A percentile compares a stretch with the other conserved stretches of the same genome.
Conservation (phyloP, 2,888 invertebrate genomes). For the Cataglyphis cursor region DNA sequence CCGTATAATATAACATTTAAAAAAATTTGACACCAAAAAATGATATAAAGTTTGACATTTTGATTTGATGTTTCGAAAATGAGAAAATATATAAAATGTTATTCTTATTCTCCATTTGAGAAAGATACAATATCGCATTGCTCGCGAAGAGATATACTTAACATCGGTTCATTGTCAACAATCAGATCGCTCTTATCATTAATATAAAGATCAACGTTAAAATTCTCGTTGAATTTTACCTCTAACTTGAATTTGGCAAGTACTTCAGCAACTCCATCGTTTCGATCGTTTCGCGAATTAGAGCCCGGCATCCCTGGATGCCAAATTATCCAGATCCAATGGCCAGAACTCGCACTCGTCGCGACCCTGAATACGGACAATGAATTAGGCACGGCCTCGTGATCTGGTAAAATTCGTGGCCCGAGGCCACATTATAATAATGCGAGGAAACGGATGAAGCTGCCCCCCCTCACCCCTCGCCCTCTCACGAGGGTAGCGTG, state of each 20-base stretch:
- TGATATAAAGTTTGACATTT: not conserved
- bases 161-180: not conserved
- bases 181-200: not conserved
- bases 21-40: not conserved
- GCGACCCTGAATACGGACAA: constrained; percentile 60
- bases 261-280: not conserved
- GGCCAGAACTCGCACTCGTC: constrained; percentile 38
- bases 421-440: constrained; percentile 83
- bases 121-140: no score
- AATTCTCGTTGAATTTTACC: not conserved
- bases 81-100: no score
- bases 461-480: not conserved
- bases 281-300: not conserved
- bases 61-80: not conserved
- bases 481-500: constrained; percentile 55
- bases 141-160: not conserved
- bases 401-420: constrained; percentile 81
- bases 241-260: constrained; percentile 2
- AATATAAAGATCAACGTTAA: not conserved
- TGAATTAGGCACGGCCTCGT: constrained; percentile 82
- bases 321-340: constrained; percentile 64
- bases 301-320: constrained; percentile 25
- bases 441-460: constrained; percentile 79
- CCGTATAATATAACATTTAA: not conserved
- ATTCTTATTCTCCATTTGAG: not conserved